These are phyloP conservation scores for Cyclophora punctaria DNA, from an alignment of 2,888 invertebrate genomes.

Conservation along the genomic window DNA sequence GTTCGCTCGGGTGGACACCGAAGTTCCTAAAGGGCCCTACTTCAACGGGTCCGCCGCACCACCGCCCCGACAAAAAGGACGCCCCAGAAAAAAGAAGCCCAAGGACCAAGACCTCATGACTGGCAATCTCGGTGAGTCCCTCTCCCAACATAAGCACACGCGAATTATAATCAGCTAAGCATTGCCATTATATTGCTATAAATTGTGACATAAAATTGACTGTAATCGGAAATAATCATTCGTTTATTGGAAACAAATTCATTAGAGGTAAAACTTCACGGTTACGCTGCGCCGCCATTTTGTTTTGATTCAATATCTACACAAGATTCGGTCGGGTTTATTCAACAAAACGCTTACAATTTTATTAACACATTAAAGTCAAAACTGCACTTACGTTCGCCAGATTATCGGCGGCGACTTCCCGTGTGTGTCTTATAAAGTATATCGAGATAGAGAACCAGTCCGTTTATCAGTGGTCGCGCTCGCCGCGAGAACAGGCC, in stretches of 20 bases:
- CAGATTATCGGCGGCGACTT: conserved; percentile 68
- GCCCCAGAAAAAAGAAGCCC: conserved; percentile 94
- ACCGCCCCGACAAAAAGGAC: conserved; percentile 91
- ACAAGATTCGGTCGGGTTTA: conserved; percentile 33
- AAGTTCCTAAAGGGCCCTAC: conserved; percentile 71
- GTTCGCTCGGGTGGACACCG: conserved; percentile 68
- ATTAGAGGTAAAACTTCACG: conserved; percentile 13
- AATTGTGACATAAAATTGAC: no score
- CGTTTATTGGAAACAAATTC: no score
- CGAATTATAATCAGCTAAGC: no score
- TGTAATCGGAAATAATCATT: no score
- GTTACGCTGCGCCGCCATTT: conserved; percentile 30
- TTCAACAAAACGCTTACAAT: conserved; percentile 69
- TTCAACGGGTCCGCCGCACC: conserved; percentile 73
- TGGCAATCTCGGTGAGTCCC: conserved; percentile 85
- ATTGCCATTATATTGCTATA: no score
- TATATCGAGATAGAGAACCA: conserved; percentile 63
- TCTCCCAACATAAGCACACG: conserved; percentile 7
- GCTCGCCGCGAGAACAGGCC: conserved; percentile 23
- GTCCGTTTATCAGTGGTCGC: conserved; percentile 55
- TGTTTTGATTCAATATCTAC: conserved; percentile 36
- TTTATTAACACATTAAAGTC: conserved; percentile 74
- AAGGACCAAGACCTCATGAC: conserved; percentile 92
- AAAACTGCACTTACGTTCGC: conserved; percentile 68
- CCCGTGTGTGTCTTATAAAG: conserved; percentile 57